Percentiles rank a stretch among this genome's conserved stretches.
Conservation (phyloP, 2,888 invertebrate genomes). For the Antheraea assamensis region DNA sequence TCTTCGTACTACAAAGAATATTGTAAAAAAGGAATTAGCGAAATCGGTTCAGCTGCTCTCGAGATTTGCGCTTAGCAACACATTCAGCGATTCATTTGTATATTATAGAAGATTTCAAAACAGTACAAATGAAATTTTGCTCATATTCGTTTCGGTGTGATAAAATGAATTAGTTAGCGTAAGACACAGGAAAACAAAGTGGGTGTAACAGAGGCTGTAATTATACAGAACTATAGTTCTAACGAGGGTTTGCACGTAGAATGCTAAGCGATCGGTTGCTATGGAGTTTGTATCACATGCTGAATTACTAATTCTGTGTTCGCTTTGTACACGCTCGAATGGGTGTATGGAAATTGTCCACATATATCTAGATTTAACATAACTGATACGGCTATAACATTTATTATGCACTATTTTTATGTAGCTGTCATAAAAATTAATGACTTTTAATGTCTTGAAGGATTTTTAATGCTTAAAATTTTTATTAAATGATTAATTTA, state of each 20-base stretch:
- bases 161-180: conserved; percentile 38
- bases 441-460: too few species aligned
- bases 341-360: not conserved
- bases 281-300: conserved; percentile 28
- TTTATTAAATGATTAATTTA: not conserved
- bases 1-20: too few species aligned
- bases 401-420: too few species aligned
- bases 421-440: too few species aligned
- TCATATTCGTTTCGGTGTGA: conserved; percentile 38
- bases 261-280: conserved; percentile 43
- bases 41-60: too few species aligned
- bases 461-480: not conserved
- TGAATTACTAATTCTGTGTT: conserved; percentile 21
- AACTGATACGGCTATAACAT: too few species aligned
- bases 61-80: too few species aligned
- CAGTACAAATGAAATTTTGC: not conserved
- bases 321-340: not conserved
- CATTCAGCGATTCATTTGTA: too few species aligned
- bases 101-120: too few species aligned
- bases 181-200: conserved; percentile 53
- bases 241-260: conserved; percentile 49
- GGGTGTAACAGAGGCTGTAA: conserved; percentile 50
- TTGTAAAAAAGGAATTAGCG: too few species aligned
- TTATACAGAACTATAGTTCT: conserved; percentile 56
- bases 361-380: not conserved